A percentile compares a stretch with the other conserved stretches of the same genome.
Evolutionary conservation across 2,797 vertebrate species (phyloP).

Genomic region (Triplophysa yarkandensis): DNA sequence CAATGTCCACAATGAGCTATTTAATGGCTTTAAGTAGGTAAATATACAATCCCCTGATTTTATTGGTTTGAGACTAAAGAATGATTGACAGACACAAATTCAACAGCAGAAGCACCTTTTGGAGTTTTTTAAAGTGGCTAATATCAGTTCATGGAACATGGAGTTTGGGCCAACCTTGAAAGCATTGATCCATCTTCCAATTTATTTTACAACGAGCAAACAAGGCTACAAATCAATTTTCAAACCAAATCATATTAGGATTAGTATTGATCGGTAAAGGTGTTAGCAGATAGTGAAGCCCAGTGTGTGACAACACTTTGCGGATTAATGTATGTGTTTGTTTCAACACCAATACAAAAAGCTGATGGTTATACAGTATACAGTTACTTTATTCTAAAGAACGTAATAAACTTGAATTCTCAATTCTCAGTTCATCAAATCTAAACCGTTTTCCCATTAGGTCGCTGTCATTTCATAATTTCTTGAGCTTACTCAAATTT

Average conservation of each 20-base stretch:
- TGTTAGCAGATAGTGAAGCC: constrained; percentile 29
- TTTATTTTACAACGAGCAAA: constrained; percentile 29
- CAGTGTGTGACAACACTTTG: neutral
- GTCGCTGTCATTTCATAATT: constrained; percentile 10
- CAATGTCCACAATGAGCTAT: constrained; percentile 3
- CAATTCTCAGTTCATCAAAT: constrained; percentile 25
- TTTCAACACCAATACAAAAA: constrained; percentile 28
- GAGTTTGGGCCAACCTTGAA: constrained; percentile 48
- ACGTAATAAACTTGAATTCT: constrained; percentile 17
- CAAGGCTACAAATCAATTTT: constrained; percentile 46
- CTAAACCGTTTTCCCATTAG: neutral
- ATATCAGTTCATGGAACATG: constrained; percentile 6
- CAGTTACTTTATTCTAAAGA: constrained; percentile 14
- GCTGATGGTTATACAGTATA: constrained; percentile 22
- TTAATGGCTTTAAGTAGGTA: constrained; percentile 2
- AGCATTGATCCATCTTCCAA: constrained; percentile 44
- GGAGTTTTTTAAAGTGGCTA: neutral
- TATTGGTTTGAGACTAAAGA: neutral
- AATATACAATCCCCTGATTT: constrained; percentile 5
- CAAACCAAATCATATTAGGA: constrained; percentile 49
- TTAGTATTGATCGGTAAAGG: constrained; percentile 44
- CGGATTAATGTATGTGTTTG: constrained; percentile 10
- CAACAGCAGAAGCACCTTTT: neutral
- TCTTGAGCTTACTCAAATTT: neutral
- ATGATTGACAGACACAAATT: neutral